These are phyloP conservation scores for Diplolepis rosae DNA, from an alignment of 2,888 invertebrate genomes.

Conservation along the genomic window DNA sequence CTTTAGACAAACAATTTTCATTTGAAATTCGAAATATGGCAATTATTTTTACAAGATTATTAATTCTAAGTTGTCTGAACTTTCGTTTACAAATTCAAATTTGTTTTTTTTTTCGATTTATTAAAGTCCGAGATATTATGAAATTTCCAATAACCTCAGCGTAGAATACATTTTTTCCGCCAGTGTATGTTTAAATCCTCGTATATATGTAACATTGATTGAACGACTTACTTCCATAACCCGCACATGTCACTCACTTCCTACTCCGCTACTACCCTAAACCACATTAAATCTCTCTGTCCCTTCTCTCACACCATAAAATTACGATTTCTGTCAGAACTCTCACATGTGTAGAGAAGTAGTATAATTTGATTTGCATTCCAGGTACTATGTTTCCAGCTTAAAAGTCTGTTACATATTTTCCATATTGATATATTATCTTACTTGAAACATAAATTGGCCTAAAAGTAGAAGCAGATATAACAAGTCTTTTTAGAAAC, in stretches of 20 bases:
- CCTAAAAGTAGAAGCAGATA: too few species aligned
- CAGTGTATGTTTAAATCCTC: constrained; percentile 2
- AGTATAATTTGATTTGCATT: neutral
- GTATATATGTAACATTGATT: constrained; percentile 23
- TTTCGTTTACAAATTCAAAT: too few species aligned
- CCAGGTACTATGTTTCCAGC: neutral
- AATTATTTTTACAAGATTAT: too few species aligned
- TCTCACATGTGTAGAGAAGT: neutral
- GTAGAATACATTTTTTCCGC: neutral
- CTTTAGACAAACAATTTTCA: too few species aligned
- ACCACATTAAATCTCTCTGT: constrained; percentile 4
- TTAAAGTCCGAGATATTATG: neutral
- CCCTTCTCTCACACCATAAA: constrained; percentile 1
- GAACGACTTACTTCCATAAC: constrained; percentile 12
- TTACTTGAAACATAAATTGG: too few species aligned
- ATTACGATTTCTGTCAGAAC: constrained; percentile 2
- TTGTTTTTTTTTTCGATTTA: too few species aligned
- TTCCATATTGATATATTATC: too few species aligned
- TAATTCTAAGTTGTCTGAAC: too few species aligned
- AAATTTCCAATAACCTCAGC: constrained; percentile 3
- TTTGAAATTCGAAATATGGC: too few species aligned
- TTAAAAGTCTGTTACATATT: too few species aligned
- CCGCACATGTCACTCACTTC: constrained; percentile 9
- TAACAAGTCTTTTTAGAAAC: too few species aligned
- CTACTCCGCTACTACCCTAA: constrained; percentile 9